Evolutionary conservation across 2,797 vertebrate genomes (phyloP).

Genomic region (Ibycter americanus): DNA sequence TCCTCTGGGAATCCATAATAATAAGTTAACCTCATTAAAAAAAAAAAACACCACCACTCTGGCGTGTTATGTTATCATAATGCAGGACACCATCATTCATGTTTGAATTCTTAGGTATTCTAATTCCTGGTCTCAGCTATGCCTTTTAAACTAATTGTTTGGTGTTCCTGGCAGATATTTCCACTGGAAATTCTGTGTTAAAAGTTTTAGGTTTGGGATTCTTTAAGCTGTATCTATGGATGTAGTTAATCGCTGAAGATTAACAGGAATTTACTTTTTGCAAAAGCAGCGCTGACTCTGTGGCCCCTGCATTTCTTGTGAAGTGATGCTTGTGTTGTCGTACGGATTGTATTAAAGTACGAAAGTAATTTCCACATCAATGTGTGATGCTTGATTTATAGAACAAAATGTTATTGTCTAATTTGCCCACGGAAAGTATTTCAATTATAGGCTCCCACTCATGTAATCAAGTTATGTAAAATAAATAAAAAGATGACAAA

Average conservation of each 20-base stretch:
- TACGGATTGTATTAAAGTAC: not conserved
- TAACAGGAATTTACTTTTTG: not conserved
- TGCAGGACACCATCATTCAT: not conserved
- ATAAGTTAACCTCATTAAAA: not conserved
- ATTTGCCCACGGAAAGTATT: not conserved
- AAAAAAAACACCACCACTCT: not conserved
- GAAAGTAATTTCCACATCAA: not conserved
- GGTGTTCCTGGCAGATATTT: not conserved
- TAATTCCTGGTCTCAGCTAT: not conserved
- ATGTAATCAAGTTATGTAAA: constrained; percentile 15
- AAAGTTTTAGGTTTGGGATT: not conserved
- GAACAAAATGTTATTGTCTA: not conserved
- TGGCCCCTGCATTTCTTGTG: not conserved
- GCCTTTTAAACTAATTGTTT: not conserved
- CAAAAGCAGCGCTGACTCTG: not conserved
- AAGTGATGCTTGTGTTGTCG: not conserved
- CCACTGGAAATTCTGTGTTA: not conserved
- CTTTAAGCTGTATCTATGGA: not conserved
- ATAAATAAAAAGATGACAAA: not conserved
- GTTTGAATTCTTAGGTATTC: not conserved
- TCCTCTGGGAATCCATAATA: not conserved
- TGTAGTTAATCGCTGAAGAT: not conserved
- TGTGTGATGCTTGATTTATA: not conserved
- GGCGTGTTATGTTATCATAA: rapidly evolving
- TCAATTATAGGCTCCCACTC: not conserved